Evolutionary conservation across 1,140 invertebrate species (phyloP), one percentile per base, ranked within the genome.

Genomic region (Battus philenor): DNA sequence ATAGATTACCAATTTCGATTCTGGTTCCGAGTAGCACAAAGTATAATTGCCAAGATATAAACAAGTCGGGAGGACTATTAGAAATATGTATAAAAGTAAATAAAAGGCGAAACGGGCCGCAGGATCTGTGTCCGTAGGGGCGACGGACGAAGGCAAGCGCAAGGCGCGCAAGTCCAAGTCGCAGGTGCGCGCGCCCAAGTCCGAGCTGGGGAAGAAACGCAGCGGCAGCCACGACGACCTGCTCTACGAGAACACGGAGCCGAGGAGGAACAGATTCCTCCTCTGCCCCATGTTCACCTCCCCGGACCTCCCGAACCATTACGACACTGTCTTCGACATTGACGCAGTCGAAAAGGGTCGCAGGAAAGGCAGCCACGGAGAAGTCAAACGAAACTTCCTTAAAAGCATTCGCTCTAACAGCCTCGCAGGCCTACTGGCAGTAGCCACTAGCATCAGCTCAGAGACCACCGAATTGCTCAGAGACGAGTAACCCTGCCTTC

Each of bases 211-310:
- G 16, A 61, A 68, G 45, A 77, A 73, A 18, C 64, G 78, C 17
- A 50, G 54, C 65, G 75, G 73, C 50, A 64, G 58, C 49, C 72
- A 77, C 68, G 77, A 81, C 68, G 72, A 74, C 52, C 62, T 77
- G 9, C 71, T 71, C n/a, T 58, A 61, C 57, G 68, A 67, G 29
- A 59, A 59, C 54, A 46, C 47, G 17, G 57, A 62, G 15, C 68
- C 71, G 11, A 43, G 59, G 1, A 48, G 48, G 26, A 66, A 65
- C 32, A 38, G 54, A 4, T 71, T 74, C 61, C 39, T 68, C 5
- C 51, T 74, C 9, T 78, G 77, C 39, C 70, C 73, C 1, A 68
- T 68, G 50, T 73, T 72, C 57, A 52, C 59, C 1, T 59, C 70
- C 43, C 45, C 65, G 16, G 68, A 66, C 31, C 12, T 66, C 1